phyloP scores from a whole-genome alignment of 2,888 invertebrate genomes.

The Herminia tarsipennalis region DNA sequence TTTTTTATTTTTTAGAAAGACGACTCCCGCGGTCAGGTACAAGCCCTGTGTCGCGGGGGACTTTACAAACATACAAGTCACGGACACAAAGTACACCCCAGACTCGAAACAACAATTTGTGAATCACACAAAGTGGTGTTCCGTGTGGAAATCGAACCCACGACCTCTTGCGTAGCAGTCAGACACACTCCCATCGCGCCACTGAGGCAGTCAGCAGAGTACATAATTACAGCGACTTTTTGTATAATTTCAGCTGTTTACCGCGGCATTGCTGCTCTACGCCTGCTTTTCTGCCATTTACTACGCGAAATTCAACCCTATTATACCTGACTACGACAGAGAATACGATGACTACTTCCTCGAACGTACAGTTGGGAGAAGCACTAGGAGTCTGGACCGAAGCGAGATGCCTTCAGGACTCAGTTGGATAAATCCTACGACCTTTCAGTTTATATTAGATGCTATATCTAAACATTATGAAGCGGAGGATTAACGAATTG shows the following conservation, averaged over 20 bases:
- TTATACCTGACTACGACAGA: constrained; percentile 91
- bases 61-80: too few relatives aligned
- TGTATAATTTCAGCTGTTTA: constrained; percentile 88
- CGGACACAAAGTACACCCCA: too few relatives aligned
- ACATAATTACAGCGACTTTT: too few relatives aligned
- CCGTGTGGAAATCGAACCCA: too few relatives aligned
- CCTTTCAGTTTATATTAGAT: constrained; percentile 89
- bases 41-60: too few relatives aligned
- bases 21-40: too few relatives aligned
- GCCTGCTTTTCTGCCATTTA: constrained; percentile 94
- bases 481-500: constrained; percentile 46
- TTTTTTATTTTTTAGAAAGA: too few relatives aligned
- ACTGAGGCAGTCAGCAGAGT: too few relatives aligned
- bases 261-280: constrained; percentile 92
- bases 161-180: too few relatives aligned
- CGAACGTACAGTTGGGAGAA: constrained; percentile 87
- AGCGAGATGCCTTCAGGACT: constrained; percentile 71
- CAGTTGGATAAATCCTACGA: constrained; percentile 86
- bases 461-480: constrained; percentile 74
- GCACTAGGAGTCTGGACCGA: constrained; percentile 70
- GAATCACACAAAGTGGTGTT: too few relatives aligned
- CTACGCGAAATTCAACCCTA: constrained; percentile 94
- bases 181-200: too few relatives aligned
- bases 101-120: too few relatives aligned
- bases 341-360: constrained; percentile 91